Evolutionary conservation across 2,797 vertebrate species (phyloP).

Genomic region (Falco naumanni): DNA sequence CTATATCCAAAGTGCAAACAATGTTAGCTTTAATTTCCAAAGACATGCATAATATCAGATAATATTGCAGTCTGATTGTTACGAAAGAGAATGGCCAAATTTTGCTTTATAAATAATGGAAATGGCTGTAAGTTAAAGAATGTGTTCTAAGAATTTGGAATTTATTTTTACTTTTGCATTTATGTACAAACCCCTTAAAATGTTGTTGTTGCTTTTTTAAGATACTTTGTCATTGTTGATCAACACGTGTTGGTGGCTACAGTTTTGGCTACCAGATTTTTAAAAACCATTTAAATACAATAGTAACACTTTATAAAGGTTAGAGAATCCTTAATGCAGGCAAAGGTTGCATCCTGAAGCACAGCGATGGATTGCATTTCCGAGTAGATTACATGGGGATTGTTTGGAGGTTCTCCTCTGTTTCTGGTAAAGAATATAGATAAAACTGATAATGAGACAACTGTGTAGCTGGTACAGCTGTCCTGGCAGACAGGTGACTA

Average conservation of each 20-base stretch:
- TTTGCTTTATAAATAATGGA: neutral
- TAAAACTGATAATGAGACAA: neutral
- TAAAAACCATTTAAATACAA: neutral
- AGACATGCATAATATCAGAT: neutral
- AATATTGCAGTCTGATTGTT: neutral
- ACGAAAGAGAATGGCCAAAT: neutral
- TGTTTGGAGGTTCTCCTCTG: neutral
- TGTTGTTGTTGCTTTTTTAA: neutral
- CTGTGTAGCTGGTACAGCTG: neutral
- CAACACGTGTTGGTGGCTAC: neutral
- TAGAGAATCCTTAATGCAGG: neutral
- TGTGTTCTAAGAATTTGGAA: neutral
- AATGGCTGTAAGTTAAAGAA: neutral
- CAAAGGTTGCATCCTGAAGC: neutral
- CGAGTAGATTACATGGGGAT: neutral
- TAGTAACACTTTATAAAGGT: neutral
- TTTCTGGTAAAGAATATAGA: neutral
- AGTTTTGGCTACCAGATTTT: neutral
- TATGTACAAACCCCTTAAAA: neutral
- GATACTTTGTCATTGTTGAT: neutral
- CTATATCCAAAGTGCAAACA: neutral
- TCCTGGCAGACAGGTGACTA: neutral
- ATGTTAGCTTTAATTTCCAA: constrained; percentile 53
- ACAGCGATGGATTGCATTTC: neutral
- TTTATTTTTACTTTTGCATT: neutral